A percentile compares a stretch with the other conserved stretches of the same genome.
phyloP scores from a whole-genome alignment of 2,113 vertebrate species.

The Mastomys natalensis region DNA sequence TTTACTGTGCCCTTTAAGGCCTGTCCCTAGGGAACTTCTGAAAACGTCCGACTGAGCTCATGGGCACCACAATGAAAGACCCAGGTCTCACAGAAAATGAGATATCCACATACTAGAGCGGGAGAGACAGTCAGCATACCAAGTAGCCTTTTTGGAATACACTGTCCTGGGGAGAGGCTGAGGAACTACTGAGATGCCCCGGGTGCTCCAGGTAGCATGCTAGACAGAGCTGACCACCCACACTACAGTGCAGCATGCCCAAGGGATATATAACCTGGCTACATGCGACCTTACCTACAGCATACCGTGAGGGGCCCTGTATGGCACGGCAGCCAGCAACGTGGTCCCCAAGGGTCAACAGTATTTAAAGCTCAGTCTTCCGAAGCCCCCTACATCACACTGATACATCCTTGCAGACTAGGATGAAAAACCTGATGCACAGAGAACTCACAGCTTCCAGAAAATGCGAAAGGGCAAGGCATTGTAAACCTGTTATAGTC shows the following conservation, averaged over 20 bases:
- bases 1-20: not conserved
- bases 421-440: not conserved
- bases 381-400: too few species aligned
- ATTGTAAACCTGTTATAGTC: fast-evolving
- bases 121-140: not conserved
- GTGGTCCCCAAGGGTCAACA: fast-evolving
- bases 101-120: fast-evolving
- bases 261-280: not conserved
- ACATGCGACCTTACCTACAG: fast-evolving
- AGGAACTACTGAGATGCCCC: not conserved
- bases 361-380: not conserved
- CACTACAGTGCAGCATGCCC: not conserved
- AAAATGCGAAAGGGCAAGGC: not conserved
- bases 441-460: not conserved
- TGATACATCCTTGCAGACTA: not conserved
- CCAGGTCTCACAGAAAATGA: not conserved
- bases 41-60: too few species aligned
- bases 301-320: fast-evolving
- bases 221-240: not conserved
- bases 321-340: not conserved
- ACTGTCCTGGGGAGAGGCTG: not conserved
- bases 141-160: not conserved
- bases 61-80: too few species aligned
- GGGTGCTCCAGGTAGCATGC: not conserved
- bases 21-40: not conserved